phyloP scores from a whole-genome alignment of 1,140 invertebrate species.

The Gryon sp. region DNA sequence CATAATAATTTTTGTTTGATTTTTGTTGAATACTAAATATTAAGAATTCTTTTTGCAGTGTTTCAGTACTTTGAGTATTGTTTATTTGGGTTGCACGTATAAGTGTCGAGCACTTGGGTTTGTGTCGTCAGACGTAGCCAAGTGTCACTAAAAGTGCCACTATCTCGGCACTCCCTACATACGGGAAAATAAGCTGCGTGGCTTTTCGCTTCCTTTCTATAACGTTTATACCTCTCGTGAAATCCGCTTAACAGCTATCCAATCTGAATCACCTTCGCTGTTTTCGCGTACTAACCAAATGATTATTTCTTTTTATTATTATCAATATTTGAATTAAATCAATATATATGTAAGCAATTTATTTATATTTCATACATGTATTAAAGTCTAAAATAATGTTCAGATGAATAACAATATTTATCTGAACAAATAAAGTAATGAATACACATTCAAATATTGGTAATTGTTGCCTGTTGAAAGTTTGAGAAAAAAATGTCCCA shows the following conservation, averaged over 20 bases:
- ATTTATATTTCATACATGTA: too few relatives aligned
- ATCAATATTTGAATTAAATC: too few relatives aligned
- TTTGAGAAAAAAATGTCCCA: neutral
- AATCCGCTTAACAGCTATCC: conserved; percentile 37
- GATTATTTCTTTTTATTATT: neutral
- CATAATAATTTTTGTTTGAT: too few relatives aligned
- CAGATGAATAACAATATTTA: too few relatives aligned
- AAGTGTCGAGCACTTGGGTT: conserved; percentile 65
- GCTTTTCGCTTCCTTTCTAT: conserved; percentile 46
- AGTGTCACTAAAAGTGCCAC: conserved; percentile 62
- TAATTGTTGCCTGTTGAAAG: neutral
- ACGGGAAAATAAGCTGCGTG: conserved; percentile 44
- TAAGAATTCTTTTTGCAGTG: conserved; percentile 24
- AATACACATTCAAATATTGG: neutral
- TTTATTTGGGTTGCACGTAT: conserved; percentile 67
- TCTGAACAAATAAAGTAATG: neutral
- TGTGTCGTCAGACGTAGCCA: conserved; percentile 62
- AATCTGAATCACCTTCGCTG: conserved; percentile 15
- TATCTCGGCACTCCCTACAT: conserved; percentile 23
- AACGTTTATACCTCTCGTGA: conserved; percentile 32
- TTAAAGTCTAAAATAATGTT: too few relatives aligned
- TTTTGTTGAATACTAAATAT: too few relatives aligned
- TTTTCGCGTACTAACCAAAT: conserved; percentile 32
- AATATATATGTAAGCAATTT: too few relatives aligned
- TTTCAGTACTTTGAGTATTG: conserved; percentile 48